Base-by-base conservation (phyloP, 1,140 invertebrate species). In the Hyposmocoma kahamanoa region DNA sequence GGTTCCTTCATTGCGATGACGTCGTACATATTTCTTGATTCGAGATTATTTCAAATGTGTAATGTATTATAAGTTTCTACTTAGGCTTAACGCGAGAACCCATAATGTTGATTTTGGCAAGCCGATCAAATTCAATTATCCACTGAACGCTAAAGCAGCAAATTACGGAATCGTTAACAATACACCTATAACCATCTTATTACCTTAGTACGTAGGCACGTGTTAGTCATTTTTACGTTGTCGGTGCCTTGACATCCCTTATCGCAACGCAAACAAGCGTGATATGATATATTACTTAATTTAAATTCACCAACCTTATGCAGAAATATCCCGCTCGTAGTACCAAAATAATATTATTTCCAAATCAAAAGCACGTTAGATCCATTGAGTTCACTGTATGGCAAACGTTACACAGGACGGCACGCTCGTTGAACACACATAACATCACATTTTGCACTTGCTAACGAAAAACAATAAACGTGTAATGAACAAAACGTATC, bases 361-460 rank as follows among this genome's bases (percentile, higher is more conserved):
- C 69, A 72, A 79, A 56, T 77, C 63, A 72, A 62, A 73, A 72
- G 59, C 78, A 84, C 77, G 69, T 72, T 71, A 80, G 46, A 62
- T 71, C 56, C 58, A 69, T 63, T 50, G 54, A 66, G 76, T 82
- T 75, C 75, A 83, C 74, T 70, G 65, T 61, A 50, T 56, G 49
- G 53, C 50, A 73, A 38, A 75, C 68, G 75, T 77, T 75, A 72
- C 71, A 81, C 72, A 73, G 62, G 63, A 65, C 61, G 62, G 67
- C 52, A 75, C 68, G 74, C 59, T 72, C 57, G 61, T 63, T 70
- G 63, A 71, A 50, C 77, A 84, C 66, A 68, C 76, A 72, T 65
- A 71, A 71, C 64, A 80, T 80, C 80, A 84, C 80, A 83, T 83
- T 83, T 80, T 80, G 69, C 76, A 80, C 76, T 72, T 64, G 52